These are phyloP conservation scores for Apodemus sylvaticus DNA, from an alignment of 2,113 vertebrate genomes.

Conservation along the genomic window DNA sequence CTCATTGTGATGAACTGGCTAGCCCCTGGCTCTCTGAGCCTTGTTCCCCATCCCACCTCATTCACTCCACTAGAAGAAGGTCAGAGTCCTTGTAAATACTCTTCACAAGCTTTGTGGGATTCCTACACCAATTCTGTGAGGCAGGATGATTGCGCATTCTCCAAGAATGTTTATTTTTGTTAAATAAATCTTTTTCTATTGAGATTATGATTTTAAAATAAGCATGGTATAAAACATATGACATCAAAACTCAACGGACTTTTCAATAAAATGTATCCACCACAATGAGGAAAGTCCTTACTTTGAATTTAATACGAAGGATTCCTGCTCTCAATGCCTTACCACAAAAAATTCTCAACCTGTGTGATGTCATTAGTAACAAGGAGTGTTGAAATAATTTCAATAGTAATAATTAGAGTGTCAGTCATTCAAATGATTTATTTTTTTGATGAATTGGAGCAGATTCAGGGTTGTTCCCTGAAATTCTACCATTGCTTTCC, in stretches of 20 bases:
- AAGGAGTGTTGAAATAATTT: conserved; percentile 51
- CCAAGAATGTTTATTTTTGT: not conserved
- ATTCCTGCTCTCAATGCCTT: not conserved
- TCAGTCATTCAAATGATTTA: conserved; percentile 43
- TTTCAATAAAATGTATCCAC: not conserved
- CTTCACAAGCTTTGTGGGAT: not conserved
- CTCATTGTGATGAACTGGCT: not conserved
- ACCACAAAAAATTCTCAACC: not conserved
- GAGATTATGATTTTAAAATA: not conserved
- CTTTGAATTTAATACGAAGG: conserved; percentile 12
- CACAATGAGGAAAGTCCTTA: not conserved
- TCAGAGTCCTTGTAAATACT: accelerated
- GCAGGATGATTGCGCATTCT: no score
- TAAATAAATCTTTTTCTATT: not conserved
- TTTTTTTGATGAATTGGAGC: conserved; percentile 50
- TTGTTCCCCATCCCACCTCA: not conserved
- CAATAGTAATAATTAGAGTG: conserved; percentile 59
- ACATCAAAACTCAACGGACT: not conserved
- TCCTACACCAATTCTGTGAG: not conserved
- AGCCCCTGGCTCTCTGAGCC: not conserved
- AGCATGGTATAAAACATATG: not conserved
- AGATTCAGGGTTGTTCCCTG: conserved; percentile 4
- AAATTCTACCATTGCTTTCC: conserved; percentile 14
- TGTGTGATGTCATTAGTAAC: conserved; percentile 34
- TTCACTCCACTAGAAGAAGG: not conserved